Percentiles rank a stretch among this genome's conserved stretches.
Evolutionary conservation across 2,888 invertebrate genomes (phyloP).

Genomic region (Germaria angustata): DNA sequence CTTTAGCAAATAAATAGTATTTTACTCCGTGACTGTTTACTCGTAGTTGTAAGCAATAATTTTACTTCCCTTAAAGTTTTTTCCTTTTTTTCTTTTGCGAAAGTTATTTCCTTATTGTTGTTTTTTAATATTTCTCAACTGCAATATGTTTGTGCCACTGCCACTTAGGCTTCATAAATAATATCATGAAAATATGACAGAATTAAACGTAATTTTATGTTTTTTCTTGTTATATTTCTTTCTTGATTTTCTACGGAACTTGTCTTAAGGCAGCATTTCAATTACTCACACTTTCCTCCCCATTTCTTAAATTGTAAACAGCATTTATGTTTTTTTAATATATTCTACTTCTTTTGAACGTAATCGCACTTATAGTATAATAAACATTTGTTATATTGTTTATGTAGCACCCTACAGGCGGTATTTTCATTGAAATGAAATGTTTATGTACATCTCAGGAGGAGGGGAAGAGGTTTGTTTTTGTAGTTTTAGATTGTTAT

Average conservation of each 20-base stretch:
- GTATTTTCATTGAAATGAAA: too few species aligned
- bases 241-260: background rate
- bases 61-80: background rate
- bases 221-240: background rate
- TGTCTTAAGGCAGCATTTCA: background rate
- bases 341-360: constrained; percentile 4
- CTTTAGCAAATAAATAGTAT: background rate
- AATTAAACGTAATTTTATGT: constrained; percentile 36
- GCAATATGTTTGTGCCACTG: constrained; percentile 1
- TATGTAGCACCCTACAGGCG: too few species aligned
- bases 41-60: background rate
- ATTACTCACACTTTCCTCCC: background rate
- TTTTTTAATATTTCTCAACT: background rate
- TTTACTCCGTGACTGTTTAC: background rate
- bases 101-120: background rate
- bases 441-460: too few species aligned
- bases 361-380: background rate
- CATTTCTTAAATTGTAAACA: background rate
- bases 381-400: background rate
- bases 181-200: constrained; percentile 41
- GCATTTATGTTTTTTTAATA: background rate
- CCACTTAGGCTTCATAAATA: constrained; percentile 40
- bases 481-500: too few species aligned
- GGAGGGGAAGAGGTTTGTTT: too few species aligned
- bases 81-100: too few species aligned